These are phyloP conservation scores for Proisotoma minuta DNA, from an alignment of 2,888 invertebrate genomes.

Conservation along the genomic window DNA sequence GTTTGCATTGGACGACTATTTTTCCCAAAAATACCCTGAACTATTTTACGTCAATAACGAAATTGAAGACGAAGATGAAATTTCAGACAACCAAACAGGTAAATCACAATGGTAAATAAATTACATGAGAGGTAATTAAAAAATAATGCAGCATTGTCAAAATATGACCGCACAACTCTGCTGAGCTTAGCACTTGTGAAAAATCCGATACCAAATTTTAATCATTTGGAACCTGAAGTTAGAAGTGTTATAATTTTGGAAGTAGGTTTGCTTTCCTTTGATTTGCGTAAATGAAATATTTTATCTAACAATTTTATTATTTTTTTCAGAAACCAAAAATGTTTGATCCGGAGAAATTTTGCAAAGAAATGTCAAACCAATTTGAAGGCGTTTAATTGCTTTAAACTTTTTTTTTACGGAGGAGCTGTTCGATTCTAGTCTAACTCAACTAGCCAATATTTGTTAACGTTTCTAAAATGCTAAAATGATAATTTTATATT, in stretches of 20 bases:
- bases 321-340: slow-evolving; percentile 23
- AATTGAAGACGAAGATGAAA: slow-evolving; percentile 31
- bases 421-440: too few species aligned
- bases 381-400: too few species aligned
- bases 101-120: neutral
- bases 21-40: slow-evolving; percentile 50
- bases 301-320: neutral
- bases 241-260: slow-evolving; percentile 29
- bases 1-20: slow-evolving; percentile 80
- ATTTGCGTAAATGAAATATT: neutral
- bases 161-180: slow-evolving; percentile 34
- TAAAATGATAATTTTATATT: too few species aligned
- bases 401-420: too few species aligned
- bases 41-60: slow-evolving; percentile 29
- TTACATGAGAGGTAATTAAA: neutral
- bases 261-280: slow-evolving; percentile 14
- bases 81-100: slow-evolving; percentile 1
- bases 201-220: slow-evolving; percentile 34
- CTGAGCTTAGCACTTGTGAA: slow-evolving; percentile 25
- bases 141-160: neutral
- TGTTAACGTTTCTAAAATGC: too few species aligned
- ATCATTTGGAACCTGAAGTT: slow-evolving; percentile 39
- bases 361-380: slow-evolving; percentile 14
- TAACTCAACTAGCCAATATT: too few species aligned
- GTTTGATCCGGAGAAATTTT: slow-evolving; percentile 29